These are phyloP conservation scores for Rotaria sp. DNA, from an alignment of 2,888 invertebrate species.

Conservation along the genomic window DNA sequence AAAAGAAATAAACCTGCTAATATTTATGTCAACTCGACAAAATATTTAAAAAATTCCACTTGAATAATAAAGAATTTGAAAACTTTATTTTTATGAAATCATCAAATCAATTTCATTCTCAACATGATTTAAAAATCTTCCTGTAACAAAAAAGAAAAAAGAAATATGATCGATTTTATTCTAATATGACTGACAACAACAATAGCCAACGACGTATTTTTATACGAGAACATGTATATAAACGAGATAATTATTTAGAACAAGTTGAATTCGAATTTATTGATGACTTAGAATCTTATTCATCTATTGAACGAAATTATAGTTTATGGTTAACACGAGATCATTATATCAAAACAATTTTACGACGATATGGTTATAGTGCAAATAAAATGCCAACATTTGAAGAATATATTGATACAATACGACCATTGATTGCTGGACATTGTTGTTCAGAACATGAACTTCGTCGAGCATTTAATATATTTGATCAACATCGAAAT, in stretches of 20 bases:
- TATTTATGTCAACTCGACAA: too few species aligned
- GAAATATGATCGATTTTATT: too few species aligned
- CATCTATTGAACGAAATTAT: neutral
- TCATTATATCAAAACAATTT: neutral
- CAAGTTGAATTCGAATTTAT: neutral
- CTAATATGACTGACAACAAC: too few species aligned
- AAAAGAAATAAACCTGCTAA: too few species aligned
- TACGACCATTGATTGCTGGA: neutral
- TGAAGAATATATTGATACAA: neutral
- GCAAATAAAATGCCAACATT: neutral
- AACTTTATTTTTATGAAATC: too few species aligned
- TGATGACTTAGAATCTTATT: neutral
- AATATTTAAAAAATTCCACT: too few species aligned
- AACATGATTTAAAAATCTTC: too few species aligned
- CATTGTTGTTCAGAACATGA: neutral
- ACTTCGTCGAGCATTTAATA: neutral
- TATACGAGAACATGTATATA: neutral
- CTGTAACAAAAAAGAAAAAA: too few species aligned
- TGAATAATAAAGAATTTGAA: too few species aligned
- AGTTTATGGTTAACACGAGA: neutral
- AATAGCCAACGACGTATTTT: neutral
- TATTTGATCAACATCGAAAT: neutral
- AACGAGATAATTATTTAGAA: neutral
- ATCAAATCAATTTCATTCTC: too few species aligned
- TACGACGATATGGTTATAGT: too few species aligned